phyloP scores from a whole-genome alignment of 1,140 invertebrate genomes.

The Pseudoatta argentina region DNA sequence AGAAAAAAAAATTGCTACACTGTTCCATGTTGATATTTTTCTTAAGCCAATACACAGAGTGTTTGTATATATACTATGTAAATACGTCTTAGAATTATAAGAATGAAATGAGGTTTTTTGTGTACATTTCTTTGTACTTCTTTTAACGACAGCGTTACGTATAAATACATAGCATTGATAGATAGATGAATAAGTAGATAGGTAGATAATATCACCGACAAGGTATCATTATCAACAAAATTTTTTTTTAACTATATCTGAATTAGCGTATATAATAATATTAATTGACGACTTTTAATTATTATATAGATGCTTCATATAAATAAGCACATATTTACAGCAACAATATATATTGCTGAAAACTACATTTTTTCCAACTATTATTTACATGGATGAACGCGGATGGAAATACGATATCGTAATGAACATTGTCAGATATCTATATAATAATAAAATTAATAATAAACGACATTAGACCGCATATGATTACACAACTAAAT shows the following conservation, averaged over 20 bases:
- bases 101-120: slow-evolving; percentile 80
- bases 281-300: background rate
- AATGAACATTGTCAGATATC: background rate
- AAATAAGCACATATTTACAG: background rate
- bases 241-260: background rate
- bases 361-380: background rate
- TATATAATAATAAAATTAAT: background rate
- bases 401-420: background rate
- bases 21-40: slow-evolving; percentile 80
- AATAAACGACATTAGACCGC: too few relatives aligned
- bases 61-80: slow-evolving; percentile 84
- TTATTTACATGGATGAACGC: too few relatives aligned
- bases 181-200: slow-evolving; percentile 51
- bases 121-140: slow-evolving; percentile 86
- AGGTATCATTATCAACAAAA: background rate
- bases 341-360: background rate
- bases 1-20: slow-evolving; percentile 54
- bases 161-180: slow-evolving; percentile 67
- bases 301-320: too few relatives aligned
- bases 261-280: background rate
- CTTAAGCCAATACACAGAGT: slow-evolving; percentile 70
- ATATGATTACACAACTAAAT: too few relatives aligned
- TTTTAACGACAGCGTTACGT: slow-evolving; percentile 79
- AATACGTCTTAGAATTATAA: slow-evolving; percentile 82
- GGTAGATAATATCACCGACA: slow-evolving; percentile 5